A percentile compares a stretch with the other conserved stretches of the same genome.
phyloP scores from a whole-genome alignment of 2,797 vertebrate species.

The Accipiter minullus region DNA sequence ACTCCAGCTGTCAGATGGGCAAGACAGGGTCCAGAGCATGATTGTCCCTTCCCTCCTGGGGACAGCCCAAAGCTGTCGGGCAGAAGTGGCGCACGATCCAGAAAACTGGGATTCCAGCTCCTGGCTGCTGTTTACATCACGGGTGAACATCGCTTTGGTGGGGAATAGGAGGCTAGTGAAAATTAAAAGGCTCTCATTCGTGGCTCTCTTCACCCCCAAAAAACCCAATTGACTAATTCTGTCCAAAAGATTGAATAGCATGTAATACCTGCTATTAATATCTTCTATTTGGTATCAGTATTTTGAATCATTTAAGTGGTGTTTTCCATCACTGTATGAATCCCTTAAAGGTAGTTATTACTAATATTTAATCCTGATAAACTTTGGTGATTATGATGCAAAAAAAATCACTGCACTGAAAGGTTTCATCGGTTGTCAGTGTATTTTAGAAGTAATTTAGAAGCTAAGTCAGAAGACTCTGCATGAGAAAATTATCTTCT shows the following conservation, averaged over 20 bases:
- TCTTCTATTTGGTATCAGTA: background rate
- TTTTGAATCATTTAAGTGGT: background rate
- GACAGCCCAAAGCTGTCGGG: background rate
- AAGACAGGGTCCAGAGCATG: background rate
- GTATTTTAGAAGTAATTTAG: background rate
- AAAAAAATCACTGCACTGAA: background rate
- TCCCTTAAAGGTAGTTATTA: background rate
- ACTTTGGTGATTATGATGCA: background rate
- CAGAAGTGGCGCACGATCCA: background rate
- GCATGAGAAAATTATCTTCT: background rate
- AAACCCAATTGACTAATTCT: background rate
- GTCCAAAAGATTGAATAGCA: fast-evolving
- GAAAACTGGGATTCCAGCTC: background rate
- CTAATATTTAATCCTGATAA: background rate
- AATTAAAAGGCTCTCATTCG: background rate
- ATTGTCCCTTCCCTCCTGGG: background rate
- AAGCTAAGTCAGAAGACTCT: background rate
- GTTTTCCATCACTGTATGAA: background rate
- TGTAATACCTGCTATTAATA: background rate
- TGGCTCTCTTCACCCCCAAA: background rate
- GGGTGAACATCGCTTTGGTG: fast-evolving
- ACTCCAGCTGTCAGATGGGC: background rate
- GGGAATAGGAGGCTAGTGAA: background rate
- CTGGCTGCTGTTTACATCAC: fast-evolving
- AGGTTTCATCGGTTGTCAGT: background rate